A percentile compares a stretch with the other conserved stretches of the same genome.
phyloP scores from a whole-genome alignment of 2,888 invertebrate species.

The Gymnoscelis rufifasciata region DNA sequence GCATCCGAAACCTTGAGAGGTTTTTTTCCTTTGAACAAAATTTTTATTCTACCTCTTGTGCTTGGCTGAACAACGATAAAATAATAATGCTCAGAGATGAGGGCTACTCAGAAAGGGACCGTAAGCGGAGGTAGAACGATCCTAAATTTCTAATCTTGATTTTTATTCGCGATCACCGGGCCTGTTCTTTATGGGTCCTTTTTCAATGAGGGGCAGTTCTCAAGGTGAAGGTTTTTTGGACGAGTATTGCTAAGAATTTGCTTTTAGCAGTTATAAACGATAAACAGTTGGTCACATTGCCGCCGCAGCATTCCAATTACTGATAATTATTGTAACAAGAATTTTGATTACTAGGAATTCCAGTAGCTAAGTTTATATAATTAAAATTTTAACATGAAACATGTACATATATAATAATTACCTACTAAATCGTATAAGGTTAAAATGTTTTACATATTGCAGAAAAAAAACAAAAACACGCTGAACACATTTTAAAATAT shows the following conservation, averaged over 20 bases:
- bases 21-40: constrained; percentile 62
- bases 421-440: too few relatives aligned
- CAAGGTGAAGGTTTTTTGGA: constrained; percentile 55
- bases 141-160: constrained; percentile 70
- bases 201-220: constrained; percentile 57
- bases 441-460: too few relatives aligned
- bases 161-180: constrained; percentile 60
- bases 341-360: neutral
- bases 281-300: constrained; percentile 29
- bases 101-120: constrained; percentile 58
- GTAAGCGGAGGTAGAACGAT: constrained; percentile 58
- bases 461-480: too few relatives aligned
- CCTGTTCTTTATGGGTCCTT: constrained; percentile 57
- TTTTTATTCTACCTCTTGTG: constrained; percentile 64
- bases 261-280: constrained; percentile 38
- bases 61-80: constrained; percentile 69
- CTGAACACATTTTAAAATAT: too few relatives aligned
- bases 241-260: constrained; percentile 34
- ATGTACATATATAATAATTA: too few relatives aligned
- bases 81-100: constrained; percentile 63
- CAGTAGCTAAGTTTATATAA: neutral
- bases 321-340: too few relatives aligned
- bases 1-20: constrained; percentile 71
- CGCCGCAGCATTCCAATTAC: constrained; percentile 16
- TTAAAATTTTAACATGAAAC: too few relatives aligned